phyloP scores from a whole-genome alignment of 2,888 invertebrate genomes.

The Dendrolimus pini region DNA sequence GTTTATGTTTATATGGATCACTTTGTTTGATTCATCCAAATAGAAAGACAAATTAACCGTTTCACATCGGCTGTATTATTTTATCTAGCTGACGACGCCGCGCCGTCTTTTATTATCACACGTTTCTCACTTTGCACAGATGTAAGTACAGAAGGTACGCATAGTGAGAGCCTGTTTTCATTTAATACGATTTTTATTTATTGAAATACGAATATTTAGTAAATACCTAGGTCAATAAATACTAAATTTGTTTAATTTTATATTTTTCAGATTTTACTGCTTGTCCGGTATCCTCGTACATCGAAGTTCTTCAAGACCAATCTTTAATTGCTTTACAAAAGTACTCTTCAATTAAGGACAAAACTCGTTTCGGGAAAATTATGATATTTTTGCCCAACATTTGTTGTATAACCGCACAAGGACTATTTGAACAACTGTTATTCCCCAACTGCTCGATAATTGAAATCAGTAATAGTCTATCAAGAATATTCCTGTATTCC shows the following conservation, averaged over 20 bases:
- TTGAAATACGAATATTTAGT: too few species aligned
- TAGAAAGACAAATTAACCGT: too few species aligned
- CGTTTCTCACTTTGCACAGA: too few species aligned
- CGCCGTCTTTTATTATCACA: too few species aligned
- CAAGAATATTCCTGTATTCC: constrained; percentile 49
- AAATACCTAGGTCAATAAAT: neutral
- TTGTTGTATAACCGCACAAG: constrained; percentile 47
- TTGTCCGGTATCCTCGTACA: constrained; percentile 40
- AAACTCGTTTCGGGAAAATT: constrained; percentile 83
- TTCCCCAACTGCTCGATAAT: constrained; percentile 81
- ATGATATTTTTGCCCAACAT: constrained; percentile 83
- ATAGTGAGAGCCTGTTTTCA: too few species aligned
- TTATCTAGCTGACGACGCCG: too few species aligned
- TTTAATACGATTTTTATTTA: neutral
- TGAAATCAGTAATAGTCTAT: constrained; percentile 42
- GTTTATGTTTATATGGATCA: too few species aligned
- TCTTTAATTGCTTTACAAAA: constrained; percentile 86
- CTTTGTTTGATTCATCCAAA: too few species aligned
- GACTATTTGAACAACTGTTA: constrained; percentile 79
- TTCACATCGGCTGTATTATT: too few species aligned
- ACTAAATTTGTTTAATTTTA: neutral
- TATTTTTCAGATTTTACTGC: constrained; percentile 34
- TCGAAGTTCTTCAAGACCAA: constrained; percentile 87
- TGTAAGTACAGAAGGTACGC: too few species aligned
- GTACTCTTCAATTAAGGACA: constrained; percentile 72